phyloP scores from a whole-genome alignment of 1,140 invertebrate species.

The Brachionus koreanus region DNA sequence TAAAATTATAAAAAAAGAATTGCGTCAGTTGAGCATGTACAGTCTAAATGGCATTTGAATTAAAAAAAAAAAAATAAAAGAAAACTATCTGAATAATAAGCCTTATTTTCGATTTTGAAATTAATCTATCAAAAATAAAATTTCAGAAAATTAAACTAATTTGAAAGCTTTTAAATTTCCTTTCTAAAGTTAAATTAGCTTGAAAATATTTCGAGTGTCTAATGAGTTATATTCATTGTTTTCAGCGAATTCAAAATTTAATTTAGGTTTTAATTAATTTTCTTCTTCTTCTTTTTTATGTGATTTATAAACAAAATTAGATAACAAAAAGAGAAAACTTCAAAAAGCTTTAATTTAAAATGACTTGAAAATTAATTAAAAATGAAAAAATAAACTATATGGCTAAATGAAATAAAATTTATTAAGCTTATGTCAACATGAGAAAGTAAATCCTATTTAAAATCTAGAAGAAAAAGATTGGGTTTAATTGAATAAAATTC shows the following conservation, averaged over 20 bases:
- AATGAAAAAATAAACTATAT: not conserved
- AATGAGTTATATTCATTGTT: not conserved
- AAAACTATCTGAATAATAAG: not conserved
- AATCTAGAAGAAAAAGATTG: too few relatives aligned
- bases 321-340: constrained; percentile 2
- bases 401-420: not conserved
- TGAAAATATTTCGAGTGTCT: constrained; percentile 8
- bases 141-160: not conserved
- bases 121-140: constrained; percentile 12
- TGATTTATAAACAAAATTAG: constrained; percentile 13
- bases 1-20: too few relatives aligned
- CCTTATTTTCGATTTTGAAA: not conserved
- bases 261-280: not conserved
- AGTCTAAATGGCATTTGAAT: not conserved
- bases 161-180: constrained; percentile 25
- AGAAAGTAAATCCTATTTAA: too few relatives aligned
- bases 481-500: not conserved
- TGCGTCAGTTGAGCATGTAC: too few relatives aligned
- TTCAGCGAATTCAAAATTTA: not conserved
- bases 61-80: not conserved
- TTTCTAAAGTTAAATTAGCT: constrained; percentile 17
- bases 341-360: not conserved
- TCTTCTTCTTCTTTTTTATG: too few relatives aligned
- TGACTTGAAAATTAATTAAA: constrained; percentile 23
- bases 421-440: not conserved